Conservation (phyloP, 2,797 vertebrate species). For the Sternotherus odoratus region DNA sequence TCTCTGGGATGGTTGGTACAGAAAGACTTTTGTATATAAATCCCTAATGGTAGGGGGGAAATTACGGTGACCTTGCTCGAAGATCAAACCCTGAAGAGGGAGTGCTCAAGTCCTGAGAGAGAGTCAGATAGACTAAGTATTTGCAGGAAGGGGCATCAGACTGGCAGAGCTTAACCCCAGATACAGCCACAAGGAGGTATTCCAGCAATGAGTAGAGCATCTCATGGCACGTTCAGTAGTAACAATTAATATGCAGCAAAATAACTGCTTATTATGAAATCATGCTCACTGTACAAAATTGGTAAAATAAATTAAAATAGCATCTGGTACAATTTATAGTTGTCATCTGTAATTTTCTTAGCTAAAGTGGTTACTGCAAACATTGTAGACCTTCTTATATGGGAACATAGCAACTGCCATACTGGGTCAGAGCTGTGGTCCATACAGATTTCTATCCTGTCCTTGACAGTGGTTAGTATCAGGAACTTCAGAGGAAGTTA, state of each 20-base stretch:
- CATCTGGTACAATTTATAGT: fast-evolving
- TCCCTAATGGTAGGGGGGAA: neutral
- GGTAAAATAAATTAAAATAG: neutral
- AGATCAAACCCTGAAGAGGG: neutral
- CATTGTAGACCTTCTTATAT: neutral
- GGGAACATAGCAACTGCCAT: neutral
- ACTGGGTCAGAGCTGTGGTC: neutral
- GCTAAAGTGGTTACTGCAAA: neutral
- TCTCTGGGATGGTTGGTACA: neutral
- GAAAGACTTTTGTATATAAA: neutral
- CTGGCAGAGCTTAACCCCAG: too few species aligned
- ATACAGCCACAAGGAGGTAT: too few species aligned
- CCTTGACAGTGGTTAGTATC: neutral
- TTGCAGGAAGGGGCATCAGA: too few species aligned
- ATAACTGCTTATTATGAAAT: neutral
- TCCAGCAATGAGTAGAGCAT: neutral
- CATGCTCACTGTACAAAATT: neutral
- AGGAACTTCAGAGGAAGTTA: neutral
- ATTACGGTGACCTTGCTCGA: neutral
- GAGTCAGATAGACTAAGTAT: neutral
- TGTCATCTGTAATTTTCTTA: neutral
- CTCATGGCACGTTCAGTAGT: neutral
- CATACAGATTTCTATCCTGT: neutral
- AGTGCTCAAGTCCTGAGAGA: too few species aligned
- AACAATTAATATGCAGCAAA: neutral